phyloP scores from a whole-genome alignment of 2,113 vertebrate species.

The Gavialis gangeticus region DNA sequence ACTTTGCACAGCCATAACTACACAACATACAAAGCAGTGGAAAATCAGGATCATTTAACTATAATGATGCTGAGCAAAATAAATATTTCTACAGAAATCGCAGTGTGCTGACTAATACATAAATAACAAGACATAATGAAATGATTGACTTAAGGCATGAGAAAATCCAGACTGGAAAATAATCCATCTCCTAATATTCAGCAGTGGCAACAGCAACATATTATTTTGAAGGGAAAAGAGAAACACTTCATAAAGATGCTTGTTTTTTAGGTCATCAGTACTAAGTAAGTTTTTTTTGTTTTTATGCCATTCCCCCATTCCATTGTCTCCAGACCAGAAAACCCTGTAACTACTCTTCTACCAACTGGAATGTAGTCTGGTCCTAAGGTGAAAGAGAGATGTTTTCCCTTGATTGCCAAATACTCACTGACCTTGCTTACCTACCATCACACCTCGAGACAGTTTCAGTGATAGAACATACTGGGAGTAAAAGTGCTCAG shows the following conservation, averaged over 20 bases:
- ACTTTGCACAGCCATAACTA: constrained; percentile 14
- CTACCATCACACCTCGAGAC: background rate
- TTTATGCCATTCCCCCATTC: constrained; percentile 64
- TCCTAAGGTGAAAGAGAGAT: constrained; percentile 57
- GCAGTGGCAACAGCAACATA: constrained; percentile 70
- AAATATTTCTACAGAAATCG: constrained; percentile 69
- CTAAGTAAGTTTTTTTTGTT: constrained; percentile 66
- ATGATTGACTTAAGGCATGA: constrained; percentile 62
- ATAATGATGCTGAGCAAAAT: constrained; percentile 63
- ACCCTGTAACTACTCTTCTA: constrained; percentile 36
- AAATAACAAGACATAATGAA: constrained; percentile 67
- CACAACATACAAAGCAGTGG: constrained; percentile 48
- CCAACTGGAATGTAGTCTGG: constrained; percentile 55
- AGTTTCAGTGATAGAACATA: background rate
- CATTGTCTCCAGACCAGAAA: background rate
- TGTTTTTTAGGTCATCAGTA: constrained; percentile 65
- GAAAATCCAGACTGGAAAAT: constrained; percentile 69
- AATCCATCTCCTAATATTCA: constrained; percentile 61
- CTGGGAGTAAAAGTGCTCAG: background rate
- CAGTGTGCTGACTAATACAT: constrained; percentile 66
- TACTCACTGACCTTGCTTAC: background rate
- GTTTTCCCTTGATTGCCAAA: constrained; percentile 35
- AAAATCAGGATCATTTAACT: constrained; percentile 63
- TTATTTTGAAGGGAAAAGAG: constrained; percentile 67
- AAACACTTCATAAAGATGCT: constrained; percentile 68